Percentiles rank a stretch among this genome's conserved stretches.
These are phyloP conservation scores for Troides aeacus DNA, from an alignment of 2,888 invertebrate genomes.

Conservation along the genomic window DNA sequence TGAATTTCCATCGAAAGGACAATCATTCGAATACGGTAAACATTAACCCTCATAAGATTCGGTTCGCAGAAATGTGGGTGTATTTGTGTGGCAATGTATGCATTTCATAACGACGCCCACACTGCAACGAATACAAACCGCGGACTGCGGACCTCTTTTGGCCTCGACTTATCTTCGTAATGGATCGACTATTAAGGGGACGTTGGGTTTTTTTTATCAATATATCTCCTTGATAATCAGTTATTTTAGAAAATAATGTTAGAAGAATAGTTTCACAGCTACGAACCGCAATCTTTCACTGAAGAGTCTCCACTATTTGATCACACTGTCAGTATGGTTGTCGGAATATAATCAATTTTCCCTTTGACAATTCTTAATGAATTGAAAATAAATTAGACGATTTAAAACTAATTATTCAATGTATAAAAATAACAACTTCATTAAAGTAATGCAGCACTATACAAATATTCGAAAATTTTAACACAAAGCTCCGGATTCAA, in stretches of 20 bases:
- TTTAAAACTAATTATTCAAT: too few species aligned
- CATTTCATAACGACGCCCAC: slow-evolving; percentile 63
- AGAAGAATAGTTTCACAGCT: too few species aligned
- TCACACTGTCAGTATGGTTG: too few species aligned
- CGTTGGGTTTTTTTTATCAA: neutral
- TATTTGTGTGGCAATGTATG: slow-evolving; percentile 50
- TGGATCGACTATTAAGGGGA: neutral
- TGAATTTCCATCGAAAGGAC: slow-evolving; percentile 34
- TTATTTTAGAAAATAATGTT: neutral
- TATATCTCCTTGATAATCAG: neutral
- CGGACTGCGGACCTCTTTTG: slow-evolving; percentile 35
- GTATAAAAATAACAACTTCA: too few species aligned
- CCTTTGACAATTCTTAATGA: too few species aligned
- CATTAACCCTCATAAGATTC: slow-evolving; percentile 39
- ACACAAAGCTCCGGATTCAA: too few species aligned
- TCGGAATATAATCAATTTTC: too few species aligned
- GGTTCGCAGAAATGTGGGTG: slow-evolving; percentile 47
- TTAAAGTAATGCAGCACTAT: too few species aligned
- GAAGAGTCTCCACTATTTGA: too few species aligned
- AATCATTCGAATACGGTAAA: slow-evolving; percentile 29
- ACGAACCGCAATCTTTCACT: too few species aligned
- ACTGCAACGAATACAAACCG: slow-evolving; percentile 54
- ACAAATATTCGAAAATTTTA: too few species aligned
- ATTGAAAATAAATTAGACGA: too few species aligned
- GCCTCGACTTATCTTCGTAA: slow-evolving; percentile 12